Conservation (phyloP, 2,797 vertebrate species). For the Ara ararauna region DNA sequence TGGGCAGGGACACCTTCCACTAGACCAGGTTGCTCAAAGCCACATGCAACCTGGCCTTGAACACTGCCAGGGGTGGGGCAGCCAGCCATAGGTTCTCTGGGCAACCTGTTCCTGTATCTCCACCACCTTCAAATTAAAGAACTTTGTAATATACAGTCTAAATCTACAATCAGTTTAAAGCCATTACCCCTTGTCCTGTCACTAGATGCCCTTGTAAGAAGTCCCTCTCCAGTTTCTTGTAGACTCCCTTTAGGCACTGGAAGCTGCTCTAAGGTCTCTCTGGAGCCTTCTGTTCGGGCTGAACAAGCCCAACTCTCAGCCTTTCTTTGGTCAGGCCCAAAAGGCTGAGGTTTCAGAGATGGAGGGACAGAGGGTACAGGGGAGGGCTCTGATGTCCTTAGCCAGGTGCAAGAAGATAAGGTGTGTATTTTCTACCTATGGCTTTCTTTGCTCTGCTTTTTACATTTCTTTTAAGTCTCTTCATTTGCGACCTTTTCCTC, state of each 20-base stretch:
- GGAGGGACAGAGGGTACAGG: neutral
- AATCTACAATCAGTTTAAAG: neutral
- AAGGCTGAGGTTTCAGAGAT: neutral
- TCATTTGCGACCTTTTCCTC: neutral
- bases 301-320: neutral
- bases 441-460: neutral
- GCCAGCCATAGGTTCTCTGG: neutral
- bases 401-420: neutral
- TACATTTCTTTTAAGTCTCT: neutral
- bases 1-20: neutral
- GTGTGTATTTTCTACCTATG: neutral
- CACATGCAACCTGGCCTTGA: neutral
- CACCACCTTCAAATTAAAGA: neutral
- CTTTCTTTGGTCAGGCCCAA: neutral
- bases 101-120: neutral
- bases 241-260: neutral
- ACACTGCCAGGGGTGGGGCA: neutral
- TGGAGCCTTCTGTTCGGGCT: neutral
- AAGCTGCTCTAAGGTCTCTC: neutral
- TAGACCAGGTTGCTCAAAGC: neutral
- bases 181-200: neutral
- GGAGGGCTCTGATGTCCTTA: neutral
- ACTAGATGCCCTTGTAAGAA: neutral
- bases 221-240: neutral
- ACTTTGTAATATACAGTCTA: neutral